These are phyloP conservation scores for Oreocharis arfaki DNA, from an alignment of 2,113 vertebrate species.

Conservation along the genomic window DNA sequence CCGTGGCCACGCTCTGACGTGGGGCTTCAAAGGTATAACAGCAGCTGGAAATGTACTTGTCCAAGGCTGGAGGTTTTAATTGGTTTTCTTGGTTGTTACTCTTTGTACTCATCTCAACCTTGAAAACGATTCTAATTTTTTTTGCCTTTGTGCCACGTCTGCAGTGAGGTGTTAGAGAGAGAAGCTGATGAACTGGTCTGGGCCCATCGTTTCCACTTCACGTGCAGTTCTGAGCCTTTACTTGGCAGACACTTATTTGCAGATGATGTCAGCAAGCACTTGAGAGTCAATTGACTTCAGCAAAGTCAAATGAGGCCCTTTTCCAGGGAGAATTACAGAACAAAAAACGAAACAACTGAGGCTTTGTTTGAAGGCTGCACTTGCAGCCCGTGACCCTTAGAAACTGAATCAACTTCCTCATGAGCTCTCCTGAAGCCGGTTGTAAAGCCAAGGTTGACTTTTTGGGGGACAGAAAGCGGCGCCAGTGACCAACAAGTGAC, in stretches of 20 bases:
- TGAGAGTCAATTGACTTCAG: not conserved
- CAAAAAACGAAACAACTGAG: not conserved
- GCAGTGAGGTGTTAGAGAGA: not conserved
- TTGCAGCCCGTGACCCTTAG: not conserved
- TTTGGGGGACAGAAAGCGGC: not conserved
- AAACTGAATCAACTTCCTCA: not conserved
- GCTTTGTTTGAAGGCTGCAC: not conserved
- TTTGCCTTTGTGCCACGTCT: not conserved
- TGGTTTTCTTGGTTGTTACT: not conserved
- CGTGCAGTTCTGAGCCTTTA: not conserved
- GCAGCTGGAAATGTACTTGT: not conserved
- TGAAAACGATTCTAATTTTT: not conserved
- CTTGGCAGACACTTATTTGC: not conserved
- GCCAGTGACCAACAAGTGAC: fast-evolving
- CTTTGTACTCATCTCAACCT: not conserved
- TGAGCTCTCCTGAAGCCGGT: not conserved
- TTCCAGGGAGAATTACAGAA: not conserved
- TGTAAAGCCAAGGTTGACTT: not conserved
- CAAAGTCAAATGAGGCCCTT: not conserved
- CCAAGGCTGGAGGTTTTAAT: not conserved
- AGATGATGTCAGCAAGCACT: not conserved
- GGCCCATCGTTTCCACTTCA: not conserved
- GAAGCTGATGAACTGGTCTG: not conserved
- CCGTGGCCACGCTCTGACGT: not conserved
- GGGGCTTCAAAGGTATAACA: not conserved